phyloP scores from a whole-genome alignment of 2,113 vertebrate species.

The Pachycephala philippinensis region DNA sequence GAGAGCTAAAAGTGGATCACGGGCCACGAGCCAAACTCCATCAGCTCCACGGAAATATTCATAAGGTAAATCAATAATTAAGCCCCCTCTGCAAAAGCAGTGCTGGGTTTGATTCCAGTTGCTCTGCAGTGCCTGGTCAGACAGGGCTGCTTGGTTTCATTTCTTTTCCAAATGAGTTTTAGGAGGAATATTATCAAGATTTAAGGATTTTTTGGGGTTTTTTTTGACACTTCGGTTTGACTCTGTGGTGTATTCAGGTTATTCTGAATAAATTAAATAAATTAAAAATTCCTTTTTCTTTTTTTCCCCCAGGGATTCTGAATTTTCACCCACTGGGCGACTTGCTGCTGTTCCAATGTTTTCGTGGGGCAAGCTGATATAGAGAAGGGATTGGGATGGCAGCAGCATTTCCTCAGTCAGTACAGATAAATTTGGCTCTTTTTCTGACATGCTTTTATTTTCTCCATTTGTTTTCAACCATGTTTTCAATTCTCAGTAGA shows the following conservation, averaged over 20 bases:
- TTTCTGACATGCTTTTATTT: background rate
- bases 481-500: background rate
- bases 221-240: background rate
- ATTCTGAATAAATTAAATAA: background rate
- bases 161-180: background rate
- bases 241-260: background rate
- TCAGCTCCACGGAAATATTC: background rate
- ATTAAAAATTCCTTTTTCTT: too few species aligned
- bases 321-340: background rate
- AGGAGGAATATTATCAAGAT: background rate
- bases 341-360: background rate
- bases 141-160: background rate
- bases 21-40: background rate
- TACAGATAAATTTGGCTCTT: background rate
- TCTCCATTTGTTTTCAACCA: background rate
- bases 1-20: background rate
- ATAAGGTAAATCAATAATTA: slow-evolving; percentile 18
- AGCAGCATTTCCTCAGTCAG: background rate
- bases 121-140: background rate
- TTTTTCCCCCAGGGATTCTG: background rate
- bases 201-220: background rate
- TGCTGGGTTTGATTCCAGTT: background rate
- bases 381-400: background rate
- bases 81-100: background rate
- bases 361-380: background rate